phyloP scores from a whole-genome alignment of 2,888 invertebrate species.

The Xestia xanthographa region DNA sequence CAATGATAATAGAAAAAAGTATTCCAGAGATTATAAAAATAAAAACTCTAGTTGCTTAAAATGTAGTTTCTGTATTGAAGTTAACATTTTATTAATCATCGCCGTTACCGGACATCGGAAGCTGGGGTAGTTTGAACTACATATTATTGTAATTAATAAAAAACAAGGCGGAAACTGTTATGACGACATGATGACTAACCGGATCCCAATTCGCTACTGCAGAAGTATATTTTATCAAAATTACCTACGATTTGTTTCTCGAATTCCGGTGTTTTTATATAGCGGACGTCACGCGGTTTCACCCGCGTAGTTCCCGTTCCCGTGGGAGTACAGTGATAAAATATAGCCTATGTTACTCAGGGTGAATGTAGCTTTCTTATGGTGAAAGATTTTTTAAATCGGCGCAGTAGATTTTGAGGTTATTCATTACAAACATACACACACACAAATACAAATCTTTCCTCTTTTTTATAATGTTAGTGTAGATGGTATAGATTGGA shows the following conservation, averaged over 20 bases:
- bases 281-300: too few relatives aligned
- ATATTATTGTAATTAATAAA: constrained; percentile 8
- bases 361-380: too few relatives aligned
- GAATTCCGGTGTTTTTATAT: constrained; percentile 6
- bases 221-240: constrained; percentile 4
- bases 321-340: too few relatives aligned
- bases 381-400: too few relatives aligned
- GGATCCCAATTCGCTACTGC: constrained; percentile 3
- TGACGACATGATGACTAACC: constrained; percentile 31
- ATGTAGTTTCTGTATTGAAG: background rate
- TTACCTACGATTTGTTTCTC: background rate
- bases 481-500: too few relatives aligned
- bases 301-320: too few relatives aligned
- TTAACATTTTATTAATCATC: constrained; percentile 14
- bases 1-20: background rate
- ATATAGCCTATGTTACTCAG: too few relatives aligned
- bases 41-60: background rate
- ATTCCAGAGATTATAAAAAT: background rate
- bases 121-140: background rate
- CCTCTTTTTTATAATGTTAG: too few relatives aligned
- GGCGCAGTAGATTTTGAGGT: too few relatives aligned
- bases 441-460: too few relatives aligned
- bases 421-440: too few relatives aligned
- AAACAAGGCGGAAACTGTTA: constrained; percentile 17
- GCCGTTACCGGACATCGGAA: constrained; percentile 18